Base-by-base conservation (phyloP, 2,797 vertebrate genomes). In the Cuniculus paca region DNA sequence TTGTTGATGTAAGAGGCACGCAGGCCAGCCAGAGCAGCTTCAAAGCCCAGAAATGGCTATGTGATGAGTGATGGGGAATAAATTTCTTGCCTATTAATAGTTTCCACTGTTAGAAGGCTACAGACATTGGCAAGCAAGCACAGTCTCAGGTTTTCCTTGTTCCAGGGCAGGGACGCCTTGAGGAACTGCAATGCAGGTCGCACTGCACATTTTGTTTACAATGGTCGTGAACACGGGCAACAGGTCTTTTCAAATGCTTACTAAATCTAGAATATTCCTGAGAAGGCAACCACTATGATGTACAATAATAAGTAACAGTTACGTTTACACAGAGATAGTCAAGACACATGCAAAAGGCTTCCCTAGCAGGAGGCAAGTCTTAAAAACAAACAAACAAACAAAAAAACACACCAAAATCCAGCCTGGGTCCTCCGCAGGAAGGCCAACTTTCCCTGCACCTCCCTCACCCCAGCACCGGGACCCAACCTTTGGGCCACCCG, bases 51-150 rank as follows among this genome's bases (percentile, higher is more conserved):
- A 85, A 92, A 96, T 77, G 90, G 78, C 50, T 74, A 58, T 36
- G 83, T 68, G 97, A 85, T 88, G 96, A 96, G 78, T n/a, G 75
- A 94, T 17, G 88, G 88, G 93, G 68, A 80, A 39, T 75, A 74
- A 12, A 89, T 91, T 91, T 95, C 97, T 85, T 79, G 84, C 84
- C 97, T 97, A 98, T 97, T 97, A 97, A 97, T 97, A 97, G 97
- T 95, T 68, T 65, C 81, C 39, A 78, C 68, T 52, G 56, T 58
- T 89, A 91, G 63, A 88, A 93, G 95, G 56, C 77, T 79, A n/a
- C 56, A 72, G 48, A n/a, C 68, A 61, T 4, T 96, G 97, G 96
- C 95, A 90, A 95, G 75, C 89, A 36, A 36, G n/a, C 3, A 1
- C 0, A 34, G 65, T 82, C 91, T 97, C 95, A n/a, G 86, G 58